Conservation (phyloP, 2,888 invertebrate genomes). For the Tetragonisca angustula region DNA sequence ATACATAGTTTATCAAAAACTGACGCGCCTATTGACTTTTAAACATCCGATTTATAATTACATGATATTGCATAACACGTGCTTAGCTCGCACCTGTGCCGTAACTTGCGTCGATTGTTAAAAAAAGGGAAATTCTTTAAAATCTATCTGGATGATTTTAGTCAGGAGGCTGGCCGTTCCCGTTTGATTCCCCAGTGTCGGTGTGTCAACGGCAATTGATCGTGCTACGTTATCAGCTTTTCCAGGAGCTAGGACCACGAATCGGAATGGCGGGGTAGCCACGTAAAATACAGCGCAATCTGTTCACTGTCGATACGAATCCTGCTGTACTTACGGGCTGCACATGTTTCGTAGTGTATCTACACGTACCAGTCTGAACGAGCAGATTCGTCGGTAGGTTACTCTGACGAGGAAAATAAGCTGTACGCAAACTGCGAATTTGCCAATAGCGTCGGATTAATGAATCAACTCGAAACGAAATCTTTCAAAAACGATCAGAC, state of each 20-base stretch:
- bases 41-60: conserved; percentile 9
- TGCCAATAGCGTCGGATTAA: conserved; percentile 10
- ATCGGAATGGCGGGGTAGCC: conserved; percentile 49
- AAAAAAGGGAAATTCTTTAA: not conserved
- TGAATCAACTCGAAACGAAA: not conserved
- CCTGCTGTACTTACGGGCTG: conserved; percentile 37
- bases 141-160: conserved; percentile 4
- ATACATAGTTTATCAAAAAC: not conserved
- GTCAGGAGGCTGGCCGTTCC: conserved; percentile 9
- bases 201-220: conserved; percentile 49
- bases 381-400: conserved; percentile 10
- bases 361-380: conserved; percentile 14
- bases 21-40: conserved; percentile 16
- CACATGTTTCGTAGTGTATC: conserved; percentile 23
- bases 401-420: conserved; percentile 45
- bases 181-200: conserved; percentile 40
- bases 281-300: conserved; percentile 69
- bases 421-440: conserved; percentile 12
- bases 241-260: conserved; percentile 25
- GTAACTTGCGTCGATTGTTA: not conserved
- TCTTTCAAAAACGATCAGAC: not conserved
- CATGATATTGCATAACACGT: too few species aligned
- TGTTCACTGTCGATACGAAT: conserved; percentile 63
- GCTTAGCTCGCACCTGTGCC: too few species aligned
- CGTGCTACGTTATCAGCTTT: conserved; percentile 45